Evolutionary conservation across 2,888 invertebrate genomes (phyloP), one percentile per base, ranked within the genome.

Genomic region (Plebejus melissa): DNA sequence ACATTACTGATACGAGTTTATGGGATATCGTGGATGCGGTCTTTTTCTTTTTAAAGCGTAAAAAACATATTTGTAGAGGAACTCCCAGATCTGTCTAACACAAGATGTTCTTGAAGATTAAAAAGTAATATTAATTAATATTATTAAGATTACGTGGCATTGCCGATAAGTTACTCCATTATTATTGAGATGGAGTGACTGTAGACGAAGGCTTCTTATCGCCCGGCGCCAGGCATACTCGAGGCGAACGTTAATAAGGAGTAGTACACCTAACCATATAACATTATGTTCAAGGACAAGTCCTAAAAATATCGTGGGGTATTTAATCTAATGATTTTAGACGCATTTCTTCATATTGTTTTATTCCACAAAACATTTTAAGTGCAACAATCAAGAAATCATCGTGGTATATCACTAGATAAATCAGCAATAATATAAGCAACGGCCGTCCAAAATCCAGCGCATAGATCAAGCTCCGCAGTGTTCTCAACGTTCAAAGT

Each of bases 341-440:
- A 41, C 46, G 9, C 46, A 9, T 46, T 46, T 9, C 11, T 11
- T 46, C 9, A 46, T 9, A 46, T 11, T 2, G 46, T 11, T 46
- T 46, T 46, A 46, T 46, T 46, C 0, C 11, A 46, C 2, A 46
- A 46, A 46, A 46, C 41, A 46, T 9, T 9, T 46, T 11, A 32
- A 7, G 11, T 11, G 9, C 28, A 32, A 65, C 65, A 32, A 16
- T 16, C 22, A 28, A 46, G 54, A 7, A 72, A 76, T 85, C 83
- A 85, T 78, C 94, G 94, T 1, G 96, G 96, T 74, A 97, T 94
- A 83, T 96, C 95, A 57, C 93, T 84, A 76, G 95, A 95, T 77
- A 98, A 86, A 87, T 98, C 96, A 4, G 98, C 97, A 70, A 97
- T 94, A n/a, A 97, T 94, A 82, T 96, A 98, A 7, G 97, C 94